Percentiles rank a stretch among this genome's conserved stretches.
Conservation (phyloP, 2,888 invertebrate genomes). For the Incurvaria masculella region DNA sequence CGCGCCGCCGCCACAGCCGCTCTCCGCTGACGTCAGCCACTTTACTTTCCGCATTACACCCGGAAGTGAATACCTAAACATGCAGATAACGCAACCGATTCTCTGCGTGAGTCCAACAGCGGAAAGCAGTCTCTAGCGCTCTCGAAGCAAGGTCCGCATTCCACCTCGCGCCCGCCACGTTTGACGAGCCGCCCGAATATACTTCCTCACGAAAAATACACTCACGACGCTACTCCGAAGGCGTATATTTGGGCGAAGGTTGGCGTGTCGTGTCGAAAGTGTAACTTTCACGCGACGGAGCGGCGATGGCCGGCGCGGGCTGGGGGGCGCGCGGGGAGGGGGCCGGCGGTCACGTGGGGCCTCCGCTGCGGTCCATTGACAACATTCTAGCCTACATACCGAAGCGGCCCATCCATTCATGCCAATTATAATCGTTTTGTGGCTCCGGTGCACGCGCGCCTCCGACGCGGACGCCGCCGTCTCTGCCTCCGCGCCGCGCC, state of each 20-base stretch:
- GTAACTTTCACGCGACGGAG: conserved; percentile 53
- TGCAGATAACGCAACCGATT: conserved; percentile 50
- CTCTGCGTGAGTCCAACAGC: conserved; percentile 20
- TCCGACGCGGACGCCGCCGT: conserved; percentile 27
- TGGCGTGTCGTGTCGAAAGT: conserved; percentile 38
- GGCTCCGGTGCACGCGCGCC: conserved; percentile 18
- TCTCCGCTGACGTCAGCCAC: conserved; percentile 21
- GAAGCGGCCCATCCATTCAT: conserved; percentile 42
- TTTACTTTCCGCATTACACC: conserved; percentile 55
- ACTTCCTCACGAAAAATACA: too few species aligned
- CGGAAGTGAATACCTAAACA: conserved; percentile 58
- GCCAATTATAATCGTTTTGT: conserved; percentile 18
- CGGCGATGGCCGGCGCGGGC: conserved; percentile 41
- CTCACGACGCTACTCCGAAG: too few species aligned
- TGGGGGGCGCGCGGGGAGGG: conserved; percentile 37
- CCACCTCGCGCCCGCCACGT: too few species aligned
- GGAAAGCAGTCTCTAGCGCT: conserved; percentile 29
- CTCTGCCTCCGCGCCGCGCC: conserved; percentile 25
- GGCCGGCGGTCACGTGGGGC: conserved; percentile 13
- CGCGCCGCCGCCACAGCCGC: too few species aligned
- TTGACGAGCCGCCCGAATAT: too few species aligned
- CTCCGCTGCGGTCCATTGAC: conserved; percentile 38
- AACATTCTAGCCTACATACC: conserved; percentile 56
- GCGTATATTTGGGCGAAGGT: background rate
- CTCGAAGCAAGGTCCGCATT: conserved; percentile 28